phyloP scores from a whole-genome alignment of 1,140 invertebrate species.

The Zaprionus capensis region DNA sequence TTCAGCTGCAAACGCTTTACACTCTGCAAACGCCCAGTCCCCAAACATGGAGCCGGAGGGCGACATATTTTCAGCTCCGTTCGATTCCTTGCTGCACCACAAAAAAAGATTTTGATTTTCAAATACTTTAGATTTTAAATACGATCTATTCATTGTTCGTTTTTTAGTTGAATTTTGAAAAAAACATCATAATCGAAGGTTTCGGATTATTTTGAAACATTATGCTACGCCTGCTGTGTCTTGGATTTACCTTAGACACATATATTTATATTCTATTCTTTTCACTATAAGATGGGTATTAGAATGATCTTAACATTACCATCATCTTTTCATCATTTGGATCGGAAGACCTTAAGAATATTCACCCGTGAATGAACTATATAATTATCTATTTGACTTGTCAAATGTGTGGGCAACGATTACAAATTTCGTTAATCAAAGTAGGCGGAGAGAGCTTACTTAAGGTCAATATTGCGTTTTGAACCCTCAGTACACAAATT shows the following conservation, averaged over 20 bases:
- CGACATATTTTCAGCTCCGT: background rate
- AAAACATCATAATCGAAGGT: background rate
- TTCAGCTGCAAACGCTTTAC: background rate
- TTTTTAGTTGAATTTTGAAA: background rate
- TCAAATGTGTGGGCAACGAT: too few species aligned
- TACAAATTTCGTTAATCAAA: too few species aligned
- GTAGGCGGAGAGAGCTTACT: too few species aligned
- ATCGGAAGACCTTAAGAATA: too few species aligned
- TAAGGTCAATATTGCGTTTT: background rate
- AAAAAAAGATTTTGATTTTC: conserved; percentile 36
- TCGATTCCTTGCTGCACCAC: conserved; percentile 19
- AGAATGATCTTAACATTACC: too few species aligned
- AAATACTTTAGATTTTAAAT: conserved; percentile 40
- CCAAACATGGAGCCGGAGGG: conserved; percentile 4
- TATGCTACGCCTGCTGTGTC: background rate
- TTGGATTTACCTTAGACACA: background rate
- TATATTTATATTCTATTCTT: too few species aligned
- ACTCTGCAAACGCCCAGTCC: background rate
- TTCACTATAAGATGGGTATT: too few species aligned
- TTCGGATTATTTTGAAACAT: background rate
- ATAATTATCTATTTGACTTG: too few species aligned
- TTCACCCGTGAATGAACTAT: too few species aligned
- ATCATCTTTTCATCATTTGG: too few species aligned
- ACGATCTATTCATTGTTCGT: conserved; percentile 17
- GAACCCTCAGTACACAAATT: background rate